A percentile compares a stretch with the other conserved stretches of the same genome.
Evolutionary conservation across 2,113 vertebrate genomes (phyloP).

Genomic region (Oncorhynchus gorbuscha): DNA sequence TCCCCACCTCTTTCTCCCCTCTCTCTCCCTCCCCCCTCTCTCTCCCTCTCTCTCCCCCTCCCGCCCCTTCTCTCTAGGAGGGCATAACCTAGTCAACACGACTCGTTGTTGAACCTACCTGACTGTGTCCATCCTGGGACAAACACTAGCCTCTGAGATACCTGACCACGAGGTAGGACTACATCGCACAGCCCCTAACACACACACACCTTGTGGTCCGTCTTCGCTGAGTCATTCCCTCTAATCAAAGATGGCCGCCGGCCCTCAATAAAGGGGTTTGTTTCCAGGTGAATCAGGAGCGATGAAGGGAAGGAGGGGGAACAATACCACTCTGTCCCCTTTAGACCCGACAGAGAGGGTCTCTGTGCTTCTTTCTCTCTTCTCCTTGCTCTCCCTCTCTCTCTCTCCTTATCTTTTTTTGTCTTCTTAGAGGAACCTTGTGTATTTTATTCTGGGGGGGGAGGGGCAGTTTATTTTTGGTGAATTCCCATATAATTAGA

Average conservation of each 20-base stretch:
- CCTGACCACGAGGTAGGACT: constrained; percentile 92
- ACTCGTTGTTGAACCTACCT: constrained; percentile 95
- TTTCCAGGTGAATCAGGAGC: constrained; percentile 70
- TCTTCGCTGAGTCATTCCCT: constrained; percentile 74
- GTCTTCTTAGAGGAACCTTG: neutral
- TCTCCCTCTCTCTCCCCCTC: neutral
- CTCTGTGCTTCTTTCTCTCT: neutral
- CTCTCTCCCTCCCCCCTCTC: too few species aligned
- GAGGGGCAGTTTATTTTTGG: constrained; percentile 28
- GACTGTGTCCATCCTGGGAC: constrained; percentile 86
- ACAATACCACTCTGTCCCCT: neutral
- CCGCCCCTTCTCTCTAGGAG: constrained; percentile 77
- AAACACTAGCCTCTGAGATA: constrained; percentile 91
- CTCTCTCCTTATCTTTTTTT: neutral
- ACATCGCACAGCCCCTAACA: neutral
- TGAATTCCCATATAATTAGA: constrained; percentile 64
- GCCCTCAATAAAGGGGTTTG: constrained; percentile 76
- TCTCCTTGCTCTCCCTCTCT: neutral
- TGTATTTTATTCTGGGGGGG: neutral
- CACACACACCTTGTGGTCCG: constrained; percentile 45
- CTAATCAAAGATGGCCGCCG: constrained; percentile 74
- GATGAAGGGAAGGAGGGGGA: constrained; percentile 8
- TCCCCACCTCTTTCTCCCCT: too few species aligned
- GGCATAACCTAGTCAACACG: constrained; percentile 93
- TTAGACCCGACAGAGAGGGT: neutral